Conservation (phyloP, 2,113 vertebrate genomes). For the Myrmecobius fasciatus region DNA sequence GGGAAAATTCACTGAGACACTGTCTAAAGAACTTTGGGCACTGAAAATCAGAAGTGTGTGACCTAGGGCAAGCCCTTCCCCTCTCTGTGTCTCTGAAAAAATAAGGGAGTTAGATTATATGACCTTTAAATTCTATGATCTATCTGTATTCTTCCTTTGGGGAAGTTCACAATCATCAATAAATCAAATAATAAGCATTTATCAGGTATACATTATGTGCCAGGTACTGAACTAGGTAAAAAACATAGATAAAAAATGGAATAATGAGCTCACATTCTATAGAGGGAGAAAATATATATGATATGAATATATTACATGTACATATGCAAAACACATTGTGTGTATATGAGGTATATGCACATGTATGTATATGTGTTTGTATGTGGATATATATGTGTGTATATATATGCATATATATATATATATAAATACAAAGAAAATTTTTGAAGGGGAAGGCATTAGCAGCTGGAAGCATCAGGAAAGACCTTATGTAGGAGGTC, state of each 20-base stretch:
- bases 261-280: not conserved
- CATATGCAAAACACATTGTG: not conserved
- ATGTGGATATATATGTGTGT: too few relatives aligned
- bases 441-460: not conserved
- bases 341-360: not conserved
- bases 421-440: not conserved
- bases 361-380: not conserved
- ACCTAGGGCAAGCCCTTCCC: not conserved
- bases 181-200: not conserved
- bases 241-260: not conserved
- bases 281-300: not conserved
- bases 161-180: not conserved
- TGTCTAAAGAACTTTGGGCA: not conserved
- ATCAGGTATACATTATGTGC: not conserved
- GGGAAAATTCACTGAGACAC: not conserved
- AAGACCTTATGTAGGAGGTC: not conserved
- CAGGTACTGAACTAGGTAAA: not conserved
- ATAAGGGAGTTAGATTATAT: not conserved
- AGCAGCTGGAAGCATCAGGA: not conserved
- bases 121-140: not conserved
- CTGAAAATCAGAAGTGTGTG: not conserved
- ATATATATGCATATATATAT: not conserved
- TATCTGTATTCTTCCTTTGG: not conserved
- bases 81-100: not conserved
- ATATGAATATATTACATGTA: not conserved